Conservation (phyloP, 2,888 invertebrate species). For the Sipha maydis region DNA sequence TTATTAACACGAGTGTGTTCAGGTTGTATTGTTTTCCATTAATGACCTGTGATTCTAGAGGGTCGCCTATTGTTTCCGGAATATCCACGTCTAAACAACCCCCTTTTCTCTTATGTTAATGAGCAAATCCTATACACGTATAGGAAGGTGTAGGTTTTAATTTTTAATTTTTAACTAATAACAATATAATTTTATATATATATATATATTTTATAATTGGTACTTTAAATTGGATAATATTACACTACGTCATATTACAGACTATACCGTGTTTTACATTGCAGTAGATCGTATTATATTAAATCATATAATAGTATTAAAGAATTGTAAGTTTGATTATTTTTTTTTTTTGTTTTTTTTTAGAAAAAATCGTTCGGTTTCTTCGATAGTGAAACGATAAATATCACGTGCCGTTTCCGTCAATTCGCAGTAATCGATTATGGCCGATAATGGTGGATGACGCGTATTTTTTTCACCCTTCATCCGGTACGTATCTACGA, state of each 20-base stretch:
- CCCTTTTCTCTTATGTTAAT: constrained; percentile 45
- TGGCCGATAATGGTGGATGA: constrained; percentile 51
- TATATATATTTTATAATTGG: too few relatives aligned
- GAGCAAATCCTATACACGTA: constrained; percentile 17
- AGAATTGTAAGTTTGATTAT: background rate
- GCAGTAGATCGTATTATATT: too few relatives aligned
- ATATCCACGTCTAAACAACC: constrained; percentile 49
- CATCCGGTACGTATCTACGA: constrained; percentile 16
- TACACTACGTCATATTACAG: too few relatives aligned
- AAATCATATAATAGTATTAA: too few relatives aligned
- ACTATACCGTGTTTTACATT: too few relatives aligned
- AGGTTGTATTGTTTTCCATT: constrained; percentile 61
- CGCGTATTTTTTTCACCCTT: constrained; percentile 49
- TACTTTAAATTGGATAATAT: background rate
- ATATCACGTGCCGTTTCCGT: background rate
- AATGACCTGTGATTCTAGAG: constrained; percentile 60
- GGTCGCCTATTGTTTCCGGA: constrained; percentile 57
- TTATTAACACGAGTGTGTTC: constrained; percentile 53
- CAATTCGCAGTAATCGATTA: constrained; percentile 19
- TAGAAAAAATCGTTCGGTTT: background rate
- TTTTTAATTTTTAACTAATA: background rate
- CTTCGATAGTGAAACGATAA: background rate
- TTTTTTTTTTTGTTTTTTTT: background rate
- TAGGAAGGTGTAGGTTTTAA: constrained; percentile 1
- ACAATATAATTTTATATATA: too few relatives aligned